These are phyloP conservation scores for Lanius collurio DNA, from an alignment of 2,113 vertebrate genomes.

Conservation along the genomic window DNA sequence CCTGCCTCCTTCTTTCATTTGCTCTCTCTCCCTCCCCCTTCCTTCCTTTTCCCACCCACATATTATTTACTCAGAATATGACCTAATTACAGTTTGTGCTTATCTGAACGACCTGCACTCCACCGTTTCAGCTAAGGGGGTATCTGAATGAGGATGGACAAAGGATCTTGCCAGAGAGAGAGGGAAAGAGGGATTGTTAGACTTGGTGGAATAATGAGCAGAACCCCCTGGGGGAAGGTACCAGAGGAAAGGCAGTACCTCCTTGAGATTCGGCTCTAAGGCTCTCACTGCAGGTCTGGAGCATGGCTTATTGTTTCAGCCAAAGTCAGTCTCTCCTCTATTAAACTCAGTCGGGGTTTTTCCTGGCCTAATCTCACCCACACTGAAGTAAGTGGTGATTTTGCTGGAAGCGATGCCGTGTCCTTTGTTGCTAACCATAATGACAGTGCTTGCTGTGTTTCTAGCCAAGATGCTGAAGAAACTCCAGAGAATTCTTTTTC, in stretches of 20 bases:
- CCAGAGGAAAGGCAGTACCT: not conserved
- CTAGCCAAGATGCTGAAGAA: conserved; percentile 14
- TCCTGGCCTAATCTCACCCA: conserved; percentile 19
- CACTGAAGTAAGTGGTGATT: conserved; percentile 6
- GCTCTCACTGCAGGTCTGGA: not conserved
- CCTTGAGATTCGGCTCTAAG: not conserved
- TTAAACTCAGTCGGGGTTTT: not conserved
- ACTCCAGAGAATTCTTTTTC: not conserved
- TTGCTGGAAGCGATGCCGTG: not conserved
- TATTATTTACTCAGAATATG: conserved; percentile 16
- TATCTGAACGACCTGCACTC: conserved; percentile 26
- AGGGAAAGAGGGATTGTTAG: not conserved
- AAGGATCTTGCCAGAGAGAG: not conserved
- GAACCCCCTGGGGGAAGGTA: not conserved
- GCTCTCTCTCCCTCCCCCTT: not conserved
- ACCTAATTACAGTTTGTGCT: conserved; percentile 32
- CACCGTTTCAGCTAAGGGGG: not conserved
- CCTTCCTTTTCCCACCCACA: conserved; percentile 42
- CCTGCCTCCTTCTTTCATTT: not conserved
- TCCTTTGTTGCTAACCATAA: conserved; percentile 29
- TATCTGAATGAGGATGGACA: not conserved
- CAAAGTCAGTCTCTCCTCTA: not conserved
- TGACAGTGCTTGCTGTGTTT: not conserved
- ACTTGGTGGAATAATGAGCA: not conserved
- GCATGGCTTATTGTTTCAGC: not conserved